These are phyloP conservation scores for Sycobia sp. DNA, from an alignment of 1,140 invertebrate genomes.

Conservation along the genomic window DNA sequence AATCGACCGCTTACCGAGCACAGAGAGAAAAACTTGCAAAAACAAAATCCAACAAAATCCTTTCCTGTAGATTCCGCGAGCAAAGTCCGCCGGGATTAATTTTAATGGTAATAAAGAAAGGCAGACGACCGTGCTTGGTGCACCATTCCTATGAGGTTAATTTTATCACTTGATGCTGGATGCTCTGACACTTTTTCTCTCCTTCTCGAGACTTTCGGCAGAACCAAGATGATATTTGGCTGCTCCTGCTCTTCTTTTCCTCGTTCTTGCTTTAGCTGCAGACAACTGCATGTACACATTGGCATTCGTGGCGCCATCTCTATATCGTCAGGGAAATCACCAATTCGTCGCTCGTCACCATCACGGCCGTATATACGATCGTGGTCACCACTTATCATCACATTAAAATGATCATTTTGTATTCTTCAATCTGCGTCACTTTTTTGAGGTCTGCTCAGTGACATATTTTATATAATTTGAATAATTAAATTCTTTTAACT, in stretches of 20 bases:
- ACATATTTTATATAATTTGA: too few relatives aligned
- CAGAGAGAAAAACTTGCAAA: conserved; percentile 36
- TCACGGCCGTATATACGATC: too few relatives aligned
- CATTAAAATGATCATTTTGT: too few relatives aligned
- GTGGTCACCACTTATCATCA: too few relatives aligned
- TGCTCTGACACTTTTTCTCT: background rate
- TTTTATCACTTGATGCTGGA: conserved; percentile 13
- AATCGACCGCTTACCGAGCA: conserved; percentile 40
- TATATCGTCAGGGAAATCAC: background rate
- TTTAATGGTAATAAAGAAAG: too few relatives aligned
- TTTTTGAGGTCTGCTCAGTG: too few relatives aligned
- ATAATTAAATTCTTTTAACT: too few relatives aligned
- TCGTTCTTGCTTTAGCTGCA: conserved; percentile 20
- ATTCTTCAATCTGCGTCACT: too few relatives aligned
- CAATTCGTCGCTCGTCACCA: too few relatives aligned
- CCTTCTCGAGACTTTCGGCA: conserved; percentile 9
- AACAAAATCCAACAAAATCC: conserved; percentile 36
- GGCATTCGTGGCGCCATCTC: conserved; percentile 8
- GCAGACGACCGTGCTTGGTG: too few relatives aligned
- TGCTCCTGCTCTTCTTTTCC: conserved; percentile 20
- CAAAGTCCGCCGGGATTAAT: conserved; percentile 17
- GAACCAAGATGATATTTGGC: conserved; percentile 14
- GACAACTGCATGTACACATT: conserved; percentile 38
- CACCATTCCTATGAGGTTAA: too few relatives aligned
- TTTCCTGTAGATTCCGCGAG: conserved; percentile 14